phyloP scores from a whole-genome alignment of 2,797 vertebrate species.

The Etheostoma nigrum region DNA sequence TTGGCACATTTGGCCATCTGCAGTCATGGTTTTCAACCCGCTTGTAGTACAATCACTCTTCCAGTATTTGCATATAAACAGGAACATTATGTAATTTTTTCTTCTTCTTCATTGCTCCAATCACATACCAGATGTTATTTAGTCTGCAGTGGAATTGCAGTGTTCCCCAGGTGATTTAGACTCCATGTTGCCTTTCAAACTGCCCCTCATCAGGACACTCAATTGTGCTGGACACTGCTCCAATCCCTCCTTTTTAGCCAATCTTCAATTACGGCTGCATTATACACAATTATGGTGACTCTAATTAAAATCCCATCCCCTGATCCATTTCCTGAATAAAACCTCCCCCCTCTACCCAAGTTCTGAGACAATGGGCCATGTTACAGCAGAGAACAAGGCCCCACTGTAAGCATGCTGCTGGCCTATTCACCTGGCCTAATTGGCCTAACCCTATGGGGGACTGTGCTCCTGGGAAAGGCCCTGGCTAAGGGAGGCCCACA shows the following conservation, averaged over 20 bases:
- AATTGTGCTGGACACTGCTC: conserved; percentile 60
- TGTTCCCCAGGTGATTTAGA: conserved; percentile 58
- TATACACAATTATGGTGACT: conserved; percentile 80
- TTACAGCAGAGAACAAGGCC: conserved; percentile 83
- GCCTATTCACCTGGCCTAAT: conserved; percentile 88
- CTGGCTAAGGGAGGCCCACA: conserved; percentile 58
- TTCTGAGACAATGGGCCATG: conserved; percentile 77
- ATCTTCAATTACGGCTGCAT: conserved; percentile 80
- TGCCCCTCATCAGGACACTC: conserved; percentile 47
- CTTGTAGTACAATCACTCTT: neutral
- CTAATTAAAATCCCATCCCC: conserved; percentile 80
- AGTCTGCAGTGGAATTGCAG: conserved; percentile 46
- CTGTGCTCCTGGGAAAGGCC: conserved; percentile 77
- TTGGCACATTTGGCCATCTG: conserved; percentile 45
- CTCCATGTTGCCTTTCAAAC: conserved; percentile 9
- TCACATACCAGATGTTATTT: conserved; percentile 61
- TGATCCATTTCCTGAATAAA: conserved; percentile 82
- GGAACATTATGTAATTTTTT: conserved; percentile 26
- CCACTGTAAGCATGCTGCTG: conserved; percentile 82
- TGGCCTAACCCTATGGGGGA: conserved; percentile 78
- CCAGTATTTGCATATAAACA: conserved; percentile 43
- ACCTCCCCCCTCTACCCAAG: conserved; percentile 55
- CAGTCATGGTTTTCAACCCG: conserved; percentile 29
- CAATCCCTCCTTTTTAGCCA: conserved; percentile 63
- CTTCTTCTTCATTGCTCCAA: conserved; percentile 24